A percentile compares a stretch with the other conserved stretches of the same genome.
These are phyloP conservation scores for Chaitophorus viminalis DNA, from an alignment of 2,888 invertebrate genomes.

Conservation along the genomic window DNA sequence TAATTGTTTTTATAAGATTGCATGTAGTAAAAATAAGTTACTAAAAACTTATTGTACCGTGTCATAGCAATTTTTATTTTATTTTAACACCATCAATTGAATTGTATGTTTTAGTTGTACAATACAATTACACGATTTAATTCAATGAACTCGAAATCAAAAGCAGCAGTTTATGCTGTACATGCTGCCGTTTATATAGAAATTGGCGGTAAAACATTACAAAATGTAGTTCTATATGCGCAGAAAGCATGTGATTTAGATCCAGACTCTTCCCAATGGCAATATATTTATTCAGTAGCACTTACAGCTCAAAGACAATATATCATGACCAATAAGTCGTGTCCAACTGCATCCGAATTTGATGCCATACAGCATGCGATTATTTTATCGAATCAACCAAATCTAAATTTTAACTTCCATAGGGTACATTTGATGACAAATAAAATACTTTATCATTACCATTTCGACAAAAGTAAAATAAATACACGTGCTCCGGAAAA, in stretches of 20 bases:
- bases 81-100: background rate
- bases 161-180: slow-evolving; percentile 22
- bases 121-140: slow-evolving; percentile 43
- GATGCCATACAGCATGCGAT: slow-evolving; percentile 46
- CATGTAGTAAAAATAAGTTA: background rate
- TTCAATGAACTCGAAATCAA: background rate
- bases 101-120: slow-evolving; percentile 14
- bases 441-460: slow-evolving; percentile 33
- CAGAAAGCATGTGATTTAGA: slow-evolving; percentile 38
- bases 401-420: slow-evolving; percentile 41
- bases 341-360: slow-evolving; percentile 37
- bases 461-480: background rate
- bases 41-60: background rate
- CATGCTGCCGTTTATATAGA: slow-evolving; percentile 29
- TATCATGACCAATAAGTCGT: slow-evolving; percentile 18
- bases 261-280: slow-evolving; percentile 29
- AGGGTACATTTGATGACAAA: slow-evolving; percentile 20
- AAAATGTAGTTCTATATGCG: slow-evolving; percentile 14
- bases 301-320: slow-evolving; percentile 37
- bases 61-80: background rate
- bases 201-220: background rate
- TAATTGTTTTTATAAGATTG: background rate
- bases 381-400: slow-evolving; percentile 13
- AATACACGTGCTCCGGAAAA: background rate
- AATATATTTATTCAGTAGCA: slow-evolving; percentile 17